Percentiles rank a stretch among this genome's conserved stretches.
Evolutionary conservation across 2,888 invertebrate species (phyloP).

Genomic region (Cistogaster globosa): DNA sequence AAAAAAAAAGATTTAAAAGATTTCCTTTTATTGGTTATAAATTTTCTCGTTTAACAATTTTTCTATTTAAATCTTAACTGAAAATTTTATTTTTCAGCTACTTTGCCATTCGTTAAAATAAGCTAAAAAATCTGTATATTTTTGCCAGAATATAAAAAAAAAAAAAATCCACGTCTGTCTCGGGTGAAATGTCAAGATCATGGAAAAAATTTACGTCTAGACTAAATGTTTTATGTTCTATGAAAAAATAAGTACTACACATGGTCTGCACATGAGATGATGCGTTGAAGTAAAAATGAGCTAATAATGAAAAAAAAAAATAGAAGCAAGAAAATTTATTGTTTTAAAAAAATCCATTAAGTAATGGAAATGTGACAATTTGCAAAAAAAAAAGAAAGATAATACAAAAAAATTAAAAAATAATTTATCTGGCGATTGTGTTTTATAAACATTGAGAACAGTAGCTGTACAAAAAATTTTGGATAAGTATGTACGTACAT

Average conservation of each 20-base stretch:
- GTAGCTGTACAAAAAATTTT: no score
- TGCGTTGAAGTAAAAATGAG: conserved; percentile 24
- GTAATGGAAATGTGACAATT: conserved; percentile 58
- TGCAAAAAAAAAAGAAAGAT: not conserved
- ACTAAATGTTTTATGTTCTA: conserved; percentile 26
- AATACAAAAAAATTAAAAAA: no score
- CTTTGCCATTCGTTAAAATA: not conserved
- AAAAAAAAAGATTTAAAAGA: not conserved
- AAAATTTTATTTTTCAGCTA: no score
- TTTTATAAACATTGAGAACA: no score
- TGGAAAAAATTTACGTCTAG: conserved; percentile 67
- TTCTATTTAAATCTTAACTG: not conserved
- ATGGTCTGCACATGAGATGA: conserved; percentile 65
- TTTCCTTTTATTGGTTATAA: not conserved
- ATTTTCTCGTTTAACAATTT: conserved; percentile 3
- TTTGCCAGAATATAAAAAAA: not conserved
- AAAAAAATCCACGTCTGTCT: conserved; percentile 12
- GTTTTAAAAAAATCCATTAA: conserved; percentile 6
- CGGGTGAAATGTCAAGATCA: conserved; percentile 70
- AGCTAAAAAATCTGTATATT: not conserved
- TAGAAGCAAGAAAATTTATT: conserved; percentile 36
- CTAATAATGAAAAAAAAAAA: not conserved
- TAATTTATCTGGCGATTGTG: no score
- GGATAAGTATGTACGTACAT: no score
- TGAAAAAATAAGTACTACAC: conserved; percentile 43